Conservation (phyloP, 2,113 vertebrate species). For the Podarcis muralis region DNA sequence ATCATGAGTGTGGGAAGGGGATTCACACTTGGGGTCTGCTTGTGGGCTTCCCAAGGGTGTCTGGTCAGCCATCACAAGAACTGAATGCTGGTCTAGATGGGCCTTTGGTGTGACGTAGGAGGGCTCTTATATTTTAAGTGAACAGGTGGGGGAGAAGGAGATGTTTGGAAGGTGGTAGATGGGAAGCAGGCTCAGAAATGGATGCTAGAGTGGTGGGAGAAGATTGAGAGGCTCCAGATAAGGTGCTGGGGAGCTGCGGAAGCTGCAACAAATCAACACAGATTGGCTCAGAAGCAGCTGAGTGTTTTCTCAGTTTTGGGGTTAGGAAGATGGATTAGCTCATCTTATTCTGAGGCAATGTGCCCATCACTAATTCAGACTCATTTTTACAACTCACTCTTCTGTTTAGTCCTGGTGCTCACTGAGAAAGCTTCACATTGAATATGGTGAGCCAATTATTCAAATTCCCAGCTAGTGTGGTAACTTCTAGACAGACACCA, state of each 20-base stretch:
- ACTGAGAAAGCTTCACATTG: neutral
- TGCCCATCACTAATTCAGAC: neutral
- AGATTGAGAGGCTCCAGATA: neutral
- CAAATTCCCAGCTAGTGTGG: conserved; percentile 40
- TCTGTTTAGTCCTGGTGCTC: neutral
- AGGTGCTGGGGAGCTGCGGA: neutral
- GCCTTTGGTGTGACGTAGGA: too few species aligned
- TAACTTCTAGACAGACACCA: conserved; percentile 34
- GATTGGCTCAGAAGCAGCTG: too few species aligned
- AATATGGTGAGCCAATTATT: conserved; percentile 35
- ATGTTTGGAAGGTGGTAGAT: neutral
- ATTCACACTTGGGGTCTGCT: too few species aligned
- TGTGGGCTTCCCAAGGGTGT: too few species aligned
- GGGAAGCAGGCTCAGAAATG: neutral
- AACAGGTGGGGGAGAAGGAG: too few species aligned
- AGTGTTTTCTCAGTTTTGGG: too few species aligned
- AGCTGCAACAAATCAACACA: neutral
- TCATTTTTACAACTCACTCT: neutral
- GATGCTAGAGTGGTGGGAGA: neutral
- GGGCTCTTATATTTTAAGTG: too few species aligned
- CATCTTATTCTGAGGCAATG: too few species aligned
- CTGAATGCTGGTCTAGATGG: too few species aligned
- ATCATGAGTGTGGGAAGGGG: too few species aligned
- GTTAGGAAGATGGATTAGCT: too few species aligned
- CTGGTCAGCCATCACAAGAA: too few species aligned